These are phyloP conservation scores for Drosophila sp. DNA, from an alignment of 1,140 invertebrate species.

Conservation along the genomic window DNA sequence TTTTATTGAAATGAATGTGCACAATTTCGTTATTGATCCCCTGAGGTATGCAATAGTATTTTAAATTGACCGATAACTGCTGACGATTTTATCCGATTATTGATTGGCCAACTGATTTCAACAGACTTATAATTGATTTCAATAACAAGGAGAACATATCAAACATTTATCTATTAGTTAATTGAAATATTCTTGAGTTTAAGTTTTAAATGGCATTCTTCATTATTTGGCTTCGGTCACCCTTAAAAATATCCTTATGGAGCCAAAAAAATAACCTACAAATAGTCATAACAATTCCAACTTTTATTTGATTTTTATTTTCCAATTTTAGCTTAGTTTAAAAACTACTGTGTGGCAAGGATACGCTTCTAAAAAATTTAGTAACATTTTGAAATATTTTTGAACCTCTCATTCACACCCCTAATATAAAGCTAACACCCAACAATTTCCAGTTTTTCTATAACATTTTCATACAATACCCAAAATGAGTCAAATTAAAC, in stretches of 20 bases:
- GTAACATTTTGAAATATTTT: neutral
- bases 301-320: too few relatives aligned
- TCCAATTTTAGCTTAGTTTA: too few relatives aligned
- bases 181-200: too few relatives aligned
- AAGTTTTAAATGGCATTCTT: too few relatives aligned
- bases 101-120: neutral
- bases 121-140: too few relatives aligned
- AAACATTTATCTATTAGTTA: too few relatives aligned
- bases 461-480: conserved; percentile 7
- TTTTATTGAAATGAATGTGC: neutral
- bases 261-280: too few relatives aligned
- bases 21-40: neutral
- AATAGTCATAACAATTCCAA: too few relatives aligned
- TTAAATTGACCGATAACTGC: neutral
- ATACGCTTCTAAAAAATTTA: neutral
- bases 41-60: neutral
- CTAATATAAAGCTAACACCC: conserved; percentile 11
- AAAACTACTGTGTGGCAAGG: too few relatives aligned
- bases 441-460: conserved; percentile 9
- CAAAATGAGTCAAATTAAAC: conserved; percentile 71
- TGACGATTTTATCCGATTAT: neutral
- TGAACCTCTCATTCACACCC: conserved; percentile 3
- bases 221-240: too few relatives aligned
- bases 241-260: too few relatives aligned
- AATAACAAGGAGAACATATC: too few relatives aligned